phyloP scores from a whole-genome alignment of 2,797 vertebrate genomes.

The Acomys russatus region DNA sequence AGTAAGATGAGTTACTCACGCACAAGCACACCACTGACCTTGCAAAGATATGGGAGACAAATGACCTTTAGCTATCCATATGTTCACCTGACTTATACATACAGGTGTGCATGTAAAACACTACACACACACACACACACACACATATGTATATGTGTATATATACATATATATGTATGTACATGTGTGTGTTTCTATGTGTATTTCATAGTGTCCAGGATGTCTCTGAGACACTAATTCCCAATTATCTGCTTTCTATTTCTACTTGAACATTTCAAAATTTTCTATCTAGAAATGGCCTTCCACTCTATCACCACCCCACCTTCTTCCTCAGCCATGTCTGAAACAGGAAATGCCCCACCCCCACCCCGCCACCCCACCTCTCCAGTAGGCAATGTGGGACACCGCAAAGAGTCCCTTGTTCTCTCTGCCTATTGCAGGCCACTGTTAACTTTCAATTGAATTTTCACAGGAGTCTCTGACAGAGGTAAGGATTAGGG shows the following conservation, averaged over 20 bases:
- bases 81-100: neutral
- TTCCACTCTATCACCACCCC: neutral
- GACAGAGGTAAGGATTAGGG: neutral
- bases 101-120: neutral
- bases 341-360: neutral
- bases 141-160: too few species aligned
- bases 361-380: neutral
- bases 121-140: too few species aligned
- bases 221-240: neutral
- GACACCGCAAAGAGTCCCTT: neutral
- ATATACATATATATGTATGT: too few species aligned
- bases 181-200: neutral
- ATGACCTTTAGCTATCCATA: neutral
- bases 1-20: constrained; percentile 1
- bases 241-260: neutral
- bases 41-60: neutral
- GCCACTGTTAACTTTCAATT: neutral
- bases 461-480: neutral
- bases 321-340: neutral
- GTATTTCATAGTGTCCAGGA: neutral
- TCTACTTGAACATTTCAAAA: neutral
- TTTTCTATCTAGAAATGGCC: neutral
- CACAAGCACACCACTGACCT: neutral
- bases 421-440: neutral
- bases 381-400: neutral